Evolutionary conservation across 1,140 invertebrate species (phyloP).

Genomic region (Drosophila azteca): DNA sequence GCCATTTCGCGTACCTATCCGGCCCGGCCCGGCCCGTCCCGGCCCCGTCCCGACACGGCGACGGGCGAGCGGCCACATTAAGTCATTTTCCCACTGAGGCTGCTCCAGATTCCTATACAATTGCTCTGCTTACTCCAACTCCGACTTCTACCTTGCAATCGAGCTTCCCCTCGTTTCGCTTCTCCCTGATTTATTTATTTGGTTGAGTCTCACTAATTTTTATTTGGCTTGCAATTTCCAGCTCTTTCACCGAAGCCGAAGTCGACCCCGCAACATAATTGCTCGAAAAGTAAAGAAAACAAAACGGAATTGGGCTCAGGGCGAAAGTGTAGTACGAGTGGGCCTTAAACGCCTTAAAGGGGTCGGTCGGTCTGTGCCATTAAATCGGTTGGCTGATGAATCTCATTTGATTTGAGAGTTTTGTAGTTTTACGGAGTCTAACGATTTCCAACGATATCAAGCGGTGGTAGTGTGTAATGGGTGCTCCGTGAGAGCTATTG

Average conservation of each 20-base stretch:
- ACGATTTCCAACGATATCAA: slow-evolving; percentile 31
- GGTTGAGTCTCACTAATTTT: slow-evolving; percentile 47
- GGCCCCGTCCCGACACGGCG: no score
- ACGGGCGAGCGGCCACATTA: slow-evolving; percentile 46
- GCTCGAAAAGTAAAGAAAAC: slow-evolving; percentile 45
- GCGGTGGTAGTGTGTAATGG: slow-evolving; percentile 20
- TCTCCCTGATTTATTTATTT: slow-evolving; percentile 19
- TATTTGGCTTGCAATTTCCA: slow-evolving; percentile 49
- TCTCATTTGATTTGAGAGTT: slow-evolving; percentile 58
- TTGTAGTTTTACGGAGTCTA: slow-evolving; percentile 43
- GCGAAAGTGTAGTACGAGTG: slow-evolving; percentile 64
- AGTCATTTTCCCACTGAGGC: slow-evolving; percentile 75
- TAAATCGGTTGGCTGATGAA: slow-evolving; percentile 48
- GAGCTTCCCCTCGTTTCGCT: slow-evolving; percentile 1
- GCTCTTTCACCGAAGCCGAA: slow-evolving; percentile 12
- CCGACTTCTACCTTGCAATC: background rate
- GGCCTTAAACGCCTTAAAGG: slow-evolving; percentile 40
- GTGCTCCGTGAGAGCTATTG: slow-evolving; percentile 50
- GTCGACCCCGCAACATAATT: slow-evolving; percentile 46
- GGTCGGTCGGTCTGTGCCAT: slow-evolving; percentile 36
- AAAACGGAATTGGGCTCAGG: slow-evolving; percentile 42
- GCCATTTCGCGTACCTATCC: slow-evolving; percentile 36
- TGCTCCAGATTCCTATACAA: slow-evolving; percentile 79
- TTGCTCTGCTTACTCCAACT: slow-evolving; percentile 44
- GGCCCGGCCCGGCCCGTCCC: no score